Base-by-base conservation (phyloP, 2,797 vertebrate species). In the Acanthurus tractus region DNA sequence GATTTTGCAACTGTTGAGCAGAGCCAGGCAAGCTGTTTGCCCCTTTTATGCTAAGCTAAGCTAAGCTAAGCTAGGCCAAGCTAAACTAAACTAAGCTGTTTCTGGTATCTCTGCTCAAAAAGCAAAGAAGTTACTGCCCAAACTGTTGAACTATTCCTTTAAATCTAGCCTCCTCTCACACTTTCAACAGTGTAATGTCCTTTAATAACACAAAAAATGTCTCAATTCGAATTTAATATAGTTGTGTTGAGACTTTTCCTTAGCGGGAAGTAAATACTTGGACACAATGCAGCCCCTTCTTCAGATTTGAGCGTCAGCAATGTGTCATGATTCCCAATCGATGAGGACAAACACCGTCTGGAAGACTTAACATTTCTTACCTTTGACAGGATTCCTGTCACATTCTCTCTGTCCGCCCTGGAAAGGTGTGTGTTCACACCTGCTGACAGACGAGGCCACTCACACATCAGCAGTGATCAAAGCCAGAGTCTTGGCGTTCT, bases 361-460 rank as follows among this genome's bases (percentile, higher is more conserved):
- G 75, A 71, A 70, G 79, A 79, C 65, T 83, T 81, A 64, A 63
- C 23, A 72, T 79, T 82, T 83, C 78, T 82, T 89, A 86, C 84
- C 77, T 85, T 85, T 72, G 78, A 78, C 76, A 78, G 76, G 74
- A 73, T 65, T 72, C 71, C 80, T 77, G 79, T 89, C 90, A 81
- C 86, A 59, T 84, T 91, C 79, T 74, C 70, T 34, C 1, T 23
- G 84, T 18, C 76, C 6, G 79, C 18, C 74, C 66, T 73, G 79
- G 54, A 73, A 86, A 71, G 74, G 83, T 46, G 78, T 75, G 76
- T 48, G 38, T 74, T 79, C 77, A 42, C 70, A 69, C 76, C 75
- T 40, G 88, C 81, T 89, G 93, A 94, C 88, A 91, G 93, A 93
- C 57, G 50, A 82, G 79, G 79, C 82, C 80, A 49, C 86, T 88